Evolutionary conservation across 2,888 invertebrate species (phyloP).

Genomic region (Creontiades dilutus): DNA sequence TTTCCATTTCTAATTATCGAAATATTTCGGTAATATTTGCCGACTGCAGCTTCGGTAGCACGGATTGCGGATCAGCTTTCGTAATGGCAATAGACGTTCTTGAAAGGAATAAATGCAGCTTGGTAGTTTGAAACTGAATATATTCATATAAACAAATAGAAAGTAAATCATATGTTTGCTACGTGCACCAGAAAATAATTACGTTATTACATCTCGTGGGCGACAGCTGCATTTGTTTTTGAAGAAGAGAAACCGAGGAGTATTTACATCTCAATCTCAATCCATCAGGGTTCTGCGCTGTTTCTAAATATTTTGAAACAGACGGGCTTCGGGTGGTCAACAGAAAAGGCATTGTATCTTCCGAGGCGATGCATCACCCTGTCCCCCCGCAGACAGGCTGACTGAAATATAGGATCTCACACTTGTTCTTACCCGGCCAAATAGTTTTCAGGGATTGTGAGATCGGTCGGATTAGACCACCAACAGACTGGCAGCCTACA

Average conservation of each 20-base stretch:
- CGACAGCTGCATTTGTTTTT: neutral
- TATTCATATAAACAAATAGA: too few species aligned
- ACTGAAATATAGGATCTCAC: conserved; percentile 15
- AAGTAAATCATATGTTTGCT: too few species aligned
- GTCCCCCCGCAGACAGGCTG: neutral
- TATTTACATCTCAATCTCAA: conserved; percentile 25
- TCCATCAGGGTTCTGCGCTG: neutral
- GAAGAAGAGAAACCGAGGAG: neutral
- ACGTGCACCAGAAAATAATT: too few species aligned
- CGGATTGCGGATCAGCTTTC: too few species aligned
- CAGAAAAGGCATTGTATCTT: conserved; percentile 44
- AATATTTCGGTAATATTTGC: too few species aligned
- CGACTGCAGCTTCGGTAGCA: too few species aligned
- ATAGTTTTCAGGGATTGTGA: conserved; percentile 25
- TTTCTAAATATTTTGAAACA: conserved; percentile 8
- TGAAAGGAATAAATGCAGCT: too few species aligned
- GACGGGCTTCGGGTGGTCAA: neutral
- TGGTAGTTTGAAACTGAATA: too few species aligned
- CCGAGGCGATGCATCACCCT: neutral
- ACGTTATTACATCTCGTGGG: neutral
- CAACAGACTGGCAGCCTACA: conserved; percentile 12
- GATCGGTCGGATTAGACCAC: conserved; percentile 25
- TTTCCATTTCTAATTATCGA: too few species aligned
- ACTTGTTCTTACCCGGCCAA: conserved; percentile 28
- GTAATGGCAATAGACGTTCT: too few species aligned